Conservation (phyloP, 2,888 invertebrate species). For the Hirtodrosophila confusa region DNA sequence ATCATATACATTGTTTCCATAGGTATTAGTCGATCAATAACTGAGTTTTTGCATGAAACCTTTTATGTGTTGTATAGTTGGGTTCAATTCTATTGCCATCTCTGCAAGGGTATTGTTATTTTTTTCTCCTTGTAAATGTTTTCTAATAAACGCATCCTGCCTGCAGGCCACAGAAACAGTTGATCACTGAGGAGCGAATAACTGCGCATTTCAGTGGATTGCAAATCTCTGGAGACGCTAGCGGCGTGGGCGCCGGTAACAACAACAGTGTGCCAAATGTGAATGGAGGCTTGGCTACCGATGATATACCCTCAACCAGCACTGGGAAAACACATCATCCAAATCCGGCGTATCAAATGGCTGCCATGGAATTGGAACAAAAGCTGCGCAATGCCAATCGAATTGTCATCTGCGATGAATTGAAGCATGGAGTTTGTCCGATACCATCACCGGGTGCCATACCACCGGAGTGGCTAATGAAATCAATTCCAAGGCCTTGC, state of each 20-base stretch:
- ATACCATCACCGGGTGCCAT: conserved; percentile 85
- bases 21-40: too few species aligned
- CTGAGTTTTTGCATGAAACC: too few species aligned
- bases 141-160: conserved; percentile 63
- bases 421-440: conserved; percentile 86
- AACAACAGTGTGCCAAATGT: conserved; percentile 46
- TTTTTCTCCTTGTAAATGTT: not conserved
- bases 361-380: conserved; percentile 82
- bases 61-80: too few species aligned
- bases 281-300: conserved; percentile 66
- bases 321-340: conserved; percentile 73
- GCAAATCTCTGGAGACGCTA: conserved; percentile 87
- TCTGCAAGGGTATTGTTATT: too few species aligned
- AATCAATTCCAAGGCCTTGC: conserved; percentile 87
- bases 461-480: conserved; percentile 88
- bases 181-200: conserved; percentile 93
- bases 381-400: conserved; percentile 85
- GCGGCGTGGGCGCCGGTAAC: conserved; percentile 36
- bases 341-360: conserved; percentile 80
- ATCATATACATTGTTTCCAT: too few species aligned
- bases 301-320: conserved; percentile 75
- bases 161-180: conserved; percentile 88
- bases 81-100: too few species aligned
- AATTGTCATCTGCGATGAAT: conserved; percentile 89
- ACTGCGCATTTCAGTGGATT: conserved; percentile 91